These are phyloP conservation scores for Calephelis perditalis DNA, from an alignment of 2,888 invertebrate genomes.

Conservation along the genomic window DNA sequence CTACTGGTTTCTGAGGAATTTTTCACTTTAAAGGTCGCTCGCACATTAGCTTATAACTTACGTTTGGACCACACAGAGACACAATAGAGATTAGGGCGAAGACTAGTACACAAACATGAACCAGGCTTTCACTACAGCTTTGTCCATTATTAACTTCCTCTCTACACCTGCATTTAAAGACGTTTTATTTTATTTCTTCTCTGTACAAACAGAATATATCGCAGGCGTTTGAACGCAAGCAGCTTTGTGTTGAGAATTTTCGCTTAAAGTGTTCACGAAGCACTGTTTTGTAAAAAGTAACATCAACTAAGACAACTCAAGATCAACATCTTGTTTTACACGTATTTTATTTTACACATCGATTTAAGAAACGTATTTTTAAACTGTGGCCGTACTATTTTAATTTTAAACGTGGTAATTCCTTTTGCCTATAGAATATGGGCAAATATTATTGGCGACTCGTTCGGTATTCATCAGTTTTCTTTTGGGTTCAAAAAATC, in stretches of 20 bases:
- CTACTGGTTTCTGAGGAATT: too few relatives aligned
- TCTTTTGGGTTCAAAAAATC: too few relatives aligned
- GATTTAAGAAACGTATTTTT: too few relatives aligned
- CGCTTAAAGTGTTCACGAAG: slow-evolving; percentile 26
- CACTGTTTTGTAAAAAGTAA: slow-evolving; percentile 19
- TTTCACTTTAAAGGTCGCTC: too few relatives aligned
- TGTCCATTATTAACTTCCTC: slow-evolving; percentile 66
- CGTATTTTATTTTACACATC: background rate
- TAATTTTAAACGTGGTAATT: too few relatives aligned
- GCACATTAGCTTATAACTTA: too few relatives aligned
- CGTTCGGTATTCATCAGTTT: too few relatives aligned
- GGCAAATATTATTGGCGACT: too few relatives aligned
- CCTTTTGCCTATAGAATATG: too few relatives aligned
- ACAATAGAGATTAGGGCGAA: slow-evolving; percentile 57
- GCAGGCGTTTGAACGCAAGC: slow-evolving; percentile 28
- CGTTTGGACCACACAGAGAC: slow-evolving; percentile 34
- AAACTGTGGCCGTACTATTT: too few relatives aligned
- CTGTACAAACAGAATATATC: slow-evolving; percentile 18
- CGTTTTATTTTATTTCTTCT: slow-evolving; percentile 35
- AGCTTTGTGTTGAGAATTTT: slow-evolving; percentile 20
- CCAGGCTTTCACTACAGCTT: slow-evolving; percentile 58
- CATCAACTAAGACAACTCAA: slow-evolving; percentile 12
- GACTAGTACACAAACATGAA: slow-evolving; percentile 57
- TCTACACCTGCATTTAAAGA: slow-evolving; percentile 65
- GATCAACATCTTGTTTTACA: background rate